Evolutionary conservation across 2,888 invertebrate genomes (phyloP).

Genomic region (Junonia oenone): DNA sequence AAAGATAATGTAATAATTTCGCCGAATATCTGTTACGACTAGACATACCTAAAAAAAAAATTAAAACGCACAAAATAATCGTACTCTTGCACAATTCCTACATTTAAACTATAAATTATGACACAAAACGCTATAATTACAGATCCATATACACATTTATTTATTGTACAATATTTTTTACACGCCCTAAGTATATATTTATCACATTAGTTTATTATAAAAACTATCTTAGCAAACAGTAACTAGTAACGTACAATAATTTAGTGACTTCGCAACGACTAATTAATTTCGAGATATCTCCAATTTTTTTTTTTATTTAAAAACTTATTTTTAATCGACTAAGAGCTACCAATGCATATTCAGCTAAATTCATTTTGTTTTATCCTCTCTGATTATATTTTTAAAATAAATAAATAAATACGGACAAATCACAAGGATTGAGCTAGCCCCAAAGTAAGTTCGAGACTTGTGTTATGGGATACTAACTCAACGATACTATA

Average conservation of each 20-base stretch:
- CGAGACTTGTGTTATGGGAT: too few relatives aligned
- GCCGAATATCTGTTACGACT: slow-evolving; percentile 20
- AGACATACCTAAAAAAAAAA: slow-evolving; percentile 23
- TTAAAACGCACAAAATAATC: slow-evolving; percentile 12
- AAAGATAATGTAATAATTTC: background rate
- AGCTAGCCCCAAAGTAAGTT: too few relatives aligned
- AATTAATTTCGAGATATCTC: slow-evolving; percentile 26
- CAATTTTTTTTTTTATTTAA: slow-evolving; percentile 22
- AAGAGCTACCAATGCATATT: background rate
- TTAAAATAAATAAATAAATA: too few relatives aligned
- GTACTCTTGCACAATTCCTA: slow-evolving; percentile 18
- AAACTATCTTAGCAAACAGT: slow-evolving; percentile 48
- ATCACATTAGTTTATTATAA: slow-evolving; percentile 62
- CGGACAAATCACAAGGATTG: too few relatives aligned
- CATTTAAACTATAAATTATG: slow-evolving; percentile 43
- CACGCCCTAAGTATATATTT: slow-evolving; percentile 54
- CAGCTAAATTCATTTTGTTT: background rate
- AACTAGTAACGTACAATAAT: slow-evolving; percentile 61
- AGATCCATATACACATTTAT: slow-evolving; percentile 47
- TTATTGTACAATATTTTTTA: slow-evolving; percentile 46
- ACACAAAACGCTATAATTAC: slow-evolving; percentile 54
- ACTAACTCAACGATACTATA: too few relatives aligned
- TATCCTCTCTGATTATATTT: background rate
- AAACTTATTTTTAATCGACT: background rate
- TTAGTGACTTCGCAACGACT: slow-evolving; percentile 63